Evolutionary conservation across 1,140 invertebrate genomes (phyloP).

Genomic region (Leguminivora glycinivorella): DNA sequence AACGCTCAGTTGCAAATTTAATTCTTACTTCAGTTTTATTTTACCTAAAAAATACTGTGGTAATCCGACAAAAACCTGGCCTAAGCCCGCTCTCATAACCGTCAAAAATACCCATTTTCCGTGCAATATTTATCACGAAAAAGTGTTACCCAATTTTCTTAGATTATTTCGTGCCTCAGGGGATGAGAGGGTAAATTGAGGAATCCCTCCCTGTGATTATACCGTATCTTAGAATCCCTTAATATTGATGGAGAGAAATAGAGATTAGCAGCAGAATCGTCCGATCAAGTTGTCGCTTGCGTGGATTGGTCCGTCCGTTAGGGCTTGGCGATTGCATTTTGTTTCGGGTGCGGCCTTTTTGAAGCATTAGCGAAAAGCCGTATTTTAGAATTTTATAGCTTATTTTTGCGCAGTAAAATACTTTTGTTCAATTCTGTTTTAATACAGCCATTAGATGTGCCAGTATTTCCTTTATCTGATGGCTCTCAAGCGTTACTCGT

Average conservation of each 20-base stretch:
- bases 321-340: neutral
- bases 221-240: constrained; percentile 38
- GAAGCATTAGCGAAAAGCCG: neutral
- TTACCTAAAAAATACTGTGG: neutral
- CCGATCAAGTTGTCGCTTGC: constrained; percentile 23
- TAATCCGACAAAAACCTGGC: constrained; percentile 27
- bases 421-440: too few relatives aligned
- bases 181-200: constrained; percentile 39
- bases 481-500: too few relatives aligned
- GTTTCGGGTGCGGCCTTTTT: neutral
- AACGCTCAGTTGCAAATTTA: neutral
- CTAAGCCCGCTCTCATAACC: constrained; percentile 23
- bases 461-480: too few relatives aligned
- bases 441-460: too few relatives aligned
- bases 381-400: too few relatives aligned
- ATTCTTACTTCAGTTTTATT: constrained; percentile 1
- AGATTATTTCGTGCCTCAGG: constrained; percentile 46
- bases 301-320: constrained; percentile 4
- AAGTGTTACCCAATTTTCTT: constrained; percentile 43
- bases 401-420: too few relatives aligned
- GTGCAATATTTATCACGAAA: constrained; percentile 34
- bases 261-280: constrained; percentile 33
- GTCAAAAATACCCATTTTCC: constrained; percentile 30
- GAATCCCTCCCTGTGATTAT: constrained; percentile 38
- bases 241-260: constrained; percentile 50